Evolutionary conservation across 2,888 invertebrate genomes (phyloP), one percentile per base, ranked within the genome.

Genomic region (Lasioglossum oenotherae): DNA sequence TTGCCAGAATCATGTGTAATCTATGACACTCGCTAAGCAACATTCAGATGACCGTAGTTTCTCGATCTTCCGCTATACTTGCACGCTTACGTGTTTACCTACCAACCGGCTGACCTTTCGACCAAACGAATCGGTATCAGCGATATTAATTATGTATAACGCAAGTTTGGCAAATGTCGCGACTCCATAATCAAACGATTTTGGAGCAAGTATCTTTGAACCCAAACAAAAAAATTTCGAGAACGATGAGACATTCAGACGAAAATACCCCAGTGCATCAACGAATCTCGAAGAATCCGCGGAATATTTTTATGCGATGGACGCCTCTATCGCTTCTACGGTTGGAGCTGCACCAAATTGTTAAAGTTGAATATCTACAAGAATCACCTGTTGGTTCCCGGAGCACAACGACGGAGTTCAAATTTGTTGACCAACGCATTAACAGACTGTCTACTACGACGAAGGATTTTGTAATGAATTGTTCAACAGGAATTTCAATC

Each of bases 41-140:
- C 19, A 69, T 69, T 69, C 69, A 41, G 35, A 10, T 69, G 67
- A 69, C 67, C 69, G 23, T 69, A 38, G 69, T 69, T 38, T n/a
- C 69, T 69, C 41, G 23, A 41, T n/a, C 23, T 4, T 38, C n/a
- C 69, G n/a, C 23, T 38, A 41, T 19, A 2, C 38, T 4, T 4
- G 12, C 38, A 38, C 38, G 69, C 38, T 69, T 12, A 4, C 69
- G 38, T 4, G 35, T 41, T 69, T 19, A 67, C 35, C 67, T 35
- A 35, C 35, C 23, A 35, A 35, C 35, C 67, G 8, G 19, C 19
- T 35, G 67, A 67, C 8, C 67, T 67, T 67, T 19, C 4, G 57
- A 81, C 49, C 38, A 38, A 27, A 31, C 35, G 10, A 38, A n/a
- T n/a, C 76, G 46, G 12, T 31, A 49, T 49, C 46, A 4, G n/a